Evolutionary conservation across 2,888 invertebrate genomes (phyloP), one percentile per base, ranked within the genome.

Genomic region (Aquatica leii): DNA sequence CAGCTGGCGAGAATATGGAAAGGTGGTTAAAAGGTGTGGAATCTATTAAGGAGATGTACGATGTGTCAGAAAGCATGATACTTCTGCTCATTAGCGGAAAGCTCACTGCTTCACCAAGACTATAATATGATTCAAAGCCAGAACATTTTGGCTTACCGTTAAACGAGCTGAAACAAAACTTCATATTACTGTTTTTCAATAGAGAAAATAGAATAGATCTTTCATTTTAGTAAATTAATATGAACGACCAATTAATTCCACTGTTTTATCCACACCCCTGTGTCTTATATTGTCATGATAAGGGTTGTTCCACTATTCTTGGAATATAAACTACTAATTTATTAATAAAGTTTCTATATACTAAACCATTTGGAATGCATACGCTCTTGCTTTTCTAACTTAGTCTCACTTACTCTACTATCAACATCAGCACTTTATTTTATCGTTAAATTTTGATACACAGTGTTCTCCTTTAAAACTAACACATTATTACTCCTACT

Each of bases 221-320:
- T n/a, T 37, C 37, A 37, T 37, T n/a, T 37, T 37, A 9, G 37
- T 11, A 9, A 37, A 37, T 12, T 12, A 37, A 6, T 6, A 37
- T 9, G 37, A 9, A n/a, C 37, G 3, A 37, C 11, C 12, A 9
- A 37, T n/a, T 6, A 37, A 6, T n/a, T 37, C 37, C 9, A 37
- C 11, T n/a, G 37, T 37, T n/a, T 37, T 37, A n/a, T 37, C 37
- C 12, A 37, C 3, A 9, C 37, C 37, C 11, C 3, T n/a, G n/a
- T 37, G 37, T 37, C 37, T 12, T 6, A 71, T 64, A 34, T 69
- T 55, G 46, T 77, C 74, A 65, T 76, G 75, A 17, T 60, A 59
- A 3, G 66, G 60, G 31, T 68, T 59, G 3, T n/a, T 37, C 37
- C 37, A 37, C 12, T n/a, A 37, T 2, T 5, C 37, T 5, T 2